phyloP scores from a whole-genome alignment of 2,113 vertebrate genomes.

The Clarias batrachus region DNA sequence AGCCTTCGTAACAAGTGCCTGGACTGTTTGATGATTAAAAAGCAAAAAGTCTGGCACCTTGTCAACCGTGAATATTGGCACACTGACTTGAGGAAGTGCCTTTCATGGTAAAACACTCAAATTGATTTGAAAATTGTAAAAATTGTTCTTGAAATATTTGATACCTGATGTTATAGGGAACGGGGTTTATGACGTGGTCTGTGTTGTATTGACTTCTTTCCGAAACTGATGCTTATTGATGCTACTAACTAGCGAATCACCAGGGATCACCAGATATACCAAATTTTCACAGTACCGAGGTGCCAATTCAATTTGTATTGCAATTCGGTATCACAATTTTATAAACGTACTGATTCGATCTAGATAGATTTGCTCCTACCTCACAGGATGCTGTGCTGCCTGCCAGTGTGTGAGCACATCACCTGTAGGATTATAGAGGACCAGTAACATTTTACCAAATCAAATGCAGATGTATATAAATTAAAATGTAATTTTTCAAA shows the following conservation, averaged over 20 bases:
- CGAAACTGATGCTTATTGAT: neutral
- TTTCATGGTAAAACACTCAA: constrained; percentile 59
- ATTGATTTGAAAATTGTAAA: neutral
- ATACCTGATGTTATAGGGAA: neutral
- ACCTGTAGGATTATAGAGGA: no score
- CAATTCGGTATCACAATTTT: no score
- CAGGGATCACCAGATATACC: no score
- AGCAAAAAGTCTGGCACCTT: constrained; percentile 49
- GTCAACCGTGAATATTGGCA: constrained; percentile 83
- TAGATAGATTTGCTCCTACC: no score
- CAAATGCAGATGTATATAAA: no score
- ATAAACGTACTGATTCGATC: no score
- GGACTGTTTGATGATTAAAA: constrained; percentile 65
- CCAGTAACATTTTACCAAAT: no score
- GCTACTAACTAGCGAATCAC: neutral
- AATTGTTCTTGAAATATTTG: neutral
- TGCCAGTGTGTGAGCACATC: no score
- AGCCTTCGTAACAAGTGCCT: constrained; percentile 79
- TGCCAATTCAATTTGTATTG: no score
- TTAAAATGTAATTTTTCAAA: no score
- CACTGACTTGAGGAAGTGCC: constrained; percentile 67
- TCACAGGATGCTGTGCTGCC: no score
- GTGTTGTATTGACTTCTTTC: neutral
- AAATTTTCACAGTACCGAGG: no score
- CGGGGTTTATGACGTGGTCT: neutral